Percentiles rank a stretch among this genome's conserved stretches.
These are phyloP conservation scores for Torymus auratus DNA, from an alignment of 2,888 invertebrate species.

Conservation along the genomic window DNA sequence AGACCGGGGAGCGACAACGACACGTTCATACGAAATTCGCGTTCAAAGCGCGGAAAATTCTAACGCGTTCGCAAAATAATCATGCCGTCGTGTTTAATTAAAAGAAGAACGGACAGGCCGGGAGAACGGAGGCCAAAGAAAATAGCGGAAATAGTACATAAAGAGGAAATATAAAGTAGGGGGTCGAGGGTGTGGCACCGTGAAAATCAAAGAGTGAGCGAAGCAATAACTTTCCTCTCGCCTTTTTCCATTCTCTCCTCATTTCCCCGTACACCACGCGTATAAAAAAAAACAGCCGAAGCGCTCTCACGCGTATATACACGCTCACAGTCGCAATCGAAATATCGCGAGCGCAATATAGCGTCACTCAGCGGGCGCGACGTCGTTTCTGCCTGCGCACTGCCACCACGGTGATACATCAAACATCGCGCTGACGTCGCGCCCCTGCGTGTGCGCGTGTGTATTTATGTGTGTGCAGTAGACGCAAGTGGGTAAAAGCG, in stretches of 20 bases:
- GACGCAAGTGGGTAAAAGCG: constrained; percentile 19
- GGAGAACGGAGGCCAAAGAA: background rate
- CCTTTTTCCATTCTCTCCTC: constrained; percentile 21
- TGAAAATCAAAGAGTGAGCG: constrained; percentile 30
- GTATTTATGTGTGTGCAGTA: background rate
- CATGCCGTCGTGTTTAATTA: background rate
- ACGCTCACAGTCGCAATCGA: background rate
- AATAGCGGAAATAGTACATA: background rate
- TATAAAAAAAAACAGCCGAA: background rate
- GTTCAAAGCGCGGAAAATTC: too few relatives aligned
- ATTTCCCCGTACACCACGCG: constrained; percentile 3
- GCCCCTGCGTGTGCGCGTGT: background rate
- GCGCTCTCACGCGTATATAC: background rate
- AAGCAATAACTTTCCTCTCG: constrained; percentile 9
- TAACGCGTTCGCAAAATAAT: background rate
- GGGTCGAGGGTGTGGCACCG: background rate
- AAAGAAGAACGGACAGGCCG: background rate
- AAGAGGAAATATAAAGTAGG: constrained; percentile 11
- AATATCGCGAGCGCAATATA: background rate
- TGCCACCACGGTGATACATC: constrained; percentile 19
- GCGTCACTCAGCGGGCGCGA: background rate
- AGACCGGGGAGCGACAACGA: too few relatives aligned
- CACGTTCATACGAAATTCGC: too few relatives aligned
- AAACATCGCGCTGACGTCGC: constrained; percentile 17
- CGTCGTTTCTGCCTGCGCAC: constrained; percentile 20